phyloP scores from a whole-genome alignment of 2,113 vertebrate genomes.

The Takifugu flavidus region DNA sequence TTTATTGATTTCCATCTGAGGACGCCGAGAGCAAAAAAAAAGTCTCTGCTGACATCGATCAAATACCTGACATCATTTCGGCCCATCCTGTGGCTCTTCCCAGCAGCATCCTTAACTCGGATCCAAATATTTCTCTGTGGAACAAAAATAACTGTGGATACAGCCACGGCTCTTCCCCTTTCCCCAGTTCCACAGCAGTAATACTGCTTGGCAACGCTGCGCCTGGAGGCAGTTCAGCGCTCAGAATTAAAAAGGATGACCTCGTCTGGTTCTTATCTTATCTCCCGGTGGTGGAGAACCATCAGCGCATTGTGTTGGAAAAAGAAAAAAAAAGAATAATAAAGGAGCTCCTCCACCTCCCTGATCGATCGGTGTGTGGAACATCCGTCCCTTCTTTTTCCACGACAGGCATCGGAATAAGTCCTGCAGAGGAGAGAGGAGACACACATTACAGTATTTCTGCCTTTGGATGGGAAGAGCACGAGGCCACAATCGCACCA shows the following conservation, averaged over 20 bases:
- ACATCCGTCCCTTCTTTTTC: conserved; percentile 3
- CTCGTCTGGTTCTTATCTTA: conserved; percentile 18
- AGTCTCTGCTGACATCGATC: conserved; percentile 44
- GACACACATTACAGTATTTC: conserved; percentile 51
- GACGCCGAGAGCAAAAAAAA: conserved; percentile 42
- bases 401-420: conserved; percentile 29
- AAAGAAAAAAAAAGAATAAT: conserved; percentile 19
- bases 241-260: conserved; percentile 18
- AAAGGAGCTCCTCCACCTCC: conserved; percentile 28
- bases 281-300: conserved; percentile 37
- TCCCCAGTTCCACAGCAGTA: conserved; percentile 27
- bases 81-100: conserved; percentile 29
- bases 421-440: conserved; percentile 54
- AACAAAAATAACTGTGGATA: conserved; percentile 30
- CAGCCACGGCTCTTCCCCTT: conserved; percentile 1
- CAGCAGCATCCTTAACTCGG: conserved; percentile 23
- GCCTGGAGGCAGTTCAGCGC: conserved; percentile 25
- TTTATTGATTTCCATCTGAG: conserved; percentile 61
- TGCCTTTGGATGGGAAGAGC: neutral
- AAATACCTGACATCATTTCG: conserved; percentile 48
- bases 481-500: neutral
- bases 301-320: conserved; percentile 16
- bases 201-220: conserved; percentile 9
- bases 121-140: conserved; percentile 12
- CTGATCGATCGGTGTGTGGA: conserved; percentile 31